Evolutionary conservation across 1,140 invertebrate species (phyloP).

Genomic region (Drosophila santomea): DNA sequence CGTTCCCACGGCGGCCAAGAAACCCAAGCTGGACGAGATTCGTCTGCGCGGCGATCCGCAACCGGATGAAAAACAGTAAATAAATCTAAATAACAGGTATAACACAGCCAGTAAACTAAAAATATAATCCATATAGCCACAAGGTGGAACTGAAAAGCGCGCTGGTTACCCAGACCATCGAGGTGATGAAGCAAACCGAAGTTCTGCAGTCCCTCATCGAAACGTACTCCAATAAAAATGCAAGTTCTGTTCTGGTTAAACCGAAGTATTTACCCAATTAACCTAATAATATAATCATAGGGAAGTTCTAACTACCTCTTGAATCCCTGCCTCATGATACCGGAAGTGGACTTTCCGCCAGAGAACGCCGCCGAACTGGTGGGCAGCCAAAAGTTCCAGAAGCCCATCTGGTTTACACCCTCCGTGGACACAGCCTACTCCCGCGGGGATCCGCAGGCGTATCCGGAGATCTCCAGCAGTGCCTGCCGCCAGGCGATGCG

Average conservation of each 20-base stretch:
- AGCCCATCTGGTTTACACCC: constrained; percentile 82
- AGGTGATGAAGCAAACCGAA: constrained; percentile 84
- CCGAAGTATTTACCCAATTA: too few relatives aligned
- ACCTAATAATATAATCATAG: constrained; percentile 24
- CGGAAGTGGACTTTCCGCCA: constrained; percentile 80
- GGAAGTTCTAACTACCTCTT: constrained; percentile 77
- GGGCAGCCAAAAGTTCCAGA: constrained; percentile 77
- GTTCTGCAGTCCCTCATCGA: constrained; percentile 81
- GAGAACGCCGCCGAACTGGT: constrained; percentile 80
- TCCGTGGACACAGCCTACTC: constrained; percentile 68
- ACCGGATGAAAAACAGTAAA: constrained; percentile 48
- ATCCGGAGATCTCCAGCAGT: constrained; percentile 62
- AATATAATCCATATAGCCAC: constrained; percentile 12
- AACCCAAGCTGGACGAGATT: constrained; percentile 58
- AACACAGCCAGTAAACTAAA: neutral
- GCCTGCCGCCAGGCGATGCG: constrained; percentile 61
- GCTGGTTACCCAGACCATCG: constrained; percentile 80
- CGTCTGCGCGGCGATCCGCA: constrained; percentile 31
- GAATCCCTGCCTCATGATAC: constrained; percentile 84
- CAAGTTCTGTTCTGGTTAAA: constrained; percentile 9
- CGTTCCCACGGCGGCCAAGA: constrained; percentile 51
- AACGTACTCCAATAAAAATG: constrained; percentile 82
- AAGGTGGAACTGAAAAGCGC: constrained; percentile 71
- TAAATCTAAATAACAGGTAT: neutral
- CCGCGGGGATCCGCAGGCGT: constrained; percentile 62